These are phyloP conservation scores for Oceanodroma leucorhoa DNA, from an alignment of 2,797 vertebrate species.

Conservation along the genomic window DNA sequence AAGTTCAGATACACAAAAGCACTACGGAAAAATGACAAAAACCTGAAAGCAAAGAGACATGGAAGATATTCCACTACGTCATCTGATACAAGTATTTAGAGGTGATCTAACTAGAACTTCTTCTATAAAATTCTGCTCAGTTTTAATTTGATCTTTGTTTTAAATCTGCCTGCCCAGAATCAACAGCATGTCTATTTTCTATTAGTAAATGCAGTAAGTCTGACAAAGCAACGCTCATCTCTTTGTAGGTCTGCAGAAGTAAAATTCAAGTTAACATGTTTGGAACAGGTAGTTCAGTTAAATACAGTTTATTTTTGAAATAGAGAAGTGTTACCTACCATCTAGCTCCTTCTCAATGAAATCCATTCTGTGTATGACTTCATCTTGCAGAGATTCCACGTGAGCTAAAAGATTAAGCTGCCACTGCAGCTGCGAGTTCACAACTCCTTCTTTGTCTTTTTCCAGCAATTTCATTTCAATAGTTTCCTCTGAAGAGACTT, in stretches of 20 bases:
- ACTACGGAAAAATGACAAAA: background rate
- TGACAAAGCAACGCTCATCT: background rate
- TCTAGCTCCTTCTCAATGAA: conserved; percentile 95
- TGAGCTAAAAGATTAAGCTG: conserved; percentile 92
- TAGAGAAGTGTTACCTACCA: conserved; percentile 73
- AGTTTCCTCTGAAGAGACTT: conserved; percentile 73
- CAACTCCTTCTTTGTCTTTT: conserved; percentile 70
- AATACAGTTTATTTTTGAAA: background rate
- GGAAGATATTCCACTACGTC: background rate
- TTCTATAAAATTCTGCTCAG: background rate
- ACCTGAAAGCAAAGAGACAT: background rate
- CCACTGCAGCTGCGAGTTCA: conserved; percentile 87
- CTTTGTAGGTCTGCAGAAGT: background rate
- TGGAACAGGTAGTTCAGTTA: background rate
- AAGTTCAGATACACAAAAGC: background rate
- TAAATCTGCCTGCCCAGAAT: background rate
- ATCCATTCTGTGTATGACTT: conserved; percentile 94
- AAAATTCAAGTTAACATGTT: background rate
- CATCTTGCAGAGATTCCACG: conserved; percentile 91
- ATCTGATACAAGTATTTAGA: background rate
- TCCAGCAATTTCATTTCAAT: conserved; percentile 72
- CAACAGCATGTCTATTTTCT: background rate
- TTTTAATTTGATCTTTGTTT: background rate
- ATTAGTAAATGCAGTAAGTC: background rate
- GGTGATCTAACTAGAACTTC: background rate